phyloP scores from a whole-genome alignment of 2,113 vertebrate genomes.

The Tapirus terrestris region DNA sequence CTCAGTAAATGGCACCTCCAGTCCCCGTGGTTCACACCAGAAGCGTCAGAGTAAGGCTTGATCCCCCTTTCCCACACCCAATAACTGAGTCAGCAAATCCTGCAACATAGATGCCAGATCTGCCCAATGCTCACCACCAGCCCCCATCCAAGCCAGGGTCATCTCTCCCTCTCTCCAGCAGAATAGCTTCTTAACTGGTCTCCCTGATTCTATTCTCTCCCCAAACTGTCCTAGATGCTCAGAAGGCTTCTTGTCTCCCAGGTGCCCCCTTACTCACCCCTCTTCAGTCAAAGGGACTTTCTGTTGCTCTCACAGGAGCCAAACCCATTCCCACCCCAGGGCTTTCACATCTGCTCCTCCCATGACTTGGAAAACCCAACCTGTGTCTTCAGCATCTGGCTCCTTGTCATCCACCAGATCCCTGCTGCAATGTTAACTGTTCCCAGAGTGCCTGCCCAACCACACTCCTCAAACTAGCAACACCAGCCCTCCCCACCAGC shows the following conservation, averaged over 20 bases:
- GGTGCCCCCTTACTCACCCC: too few relatives aligned
- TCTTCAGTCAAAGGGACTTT: neutral
- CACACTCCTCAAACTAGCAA: too few relatives aligned
- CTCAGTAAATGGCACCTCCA: neutral
- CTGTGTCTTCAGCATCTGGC: neutral
- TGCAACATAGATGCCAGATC: neutral
- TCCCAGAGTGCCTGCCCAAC: neutral
- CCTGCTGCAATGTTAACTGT: neutral
- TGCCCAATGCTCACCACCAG: neutral
- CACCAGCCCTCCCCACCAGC: accelerated
- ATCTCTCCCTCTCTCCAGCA: neutral
- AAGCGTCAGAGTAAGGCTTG: neutral
- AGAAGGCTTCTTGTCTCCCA: neutral
- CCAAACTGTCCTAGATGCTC: neutral
- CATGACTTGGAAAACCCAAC: neutral
- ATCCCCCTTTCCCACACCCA: neutral
- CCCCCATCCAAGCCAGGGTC: neutral
- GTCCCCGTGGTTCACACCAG: neutral
- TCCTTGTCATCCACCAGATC: neutral
- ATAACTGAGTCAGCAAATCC: neutral
- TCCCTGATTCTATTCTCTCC: neutral
- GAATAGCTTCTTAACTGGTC: neutral
- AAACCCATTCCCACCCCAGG: neutral
- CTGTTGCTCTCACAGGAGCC: too few relatives aligned
- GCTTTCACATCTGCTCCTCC: neutral